phyloP scores from a whole-genome alignment of 2,113 vertebrate species.

The Colinus virginianus region DNA sequence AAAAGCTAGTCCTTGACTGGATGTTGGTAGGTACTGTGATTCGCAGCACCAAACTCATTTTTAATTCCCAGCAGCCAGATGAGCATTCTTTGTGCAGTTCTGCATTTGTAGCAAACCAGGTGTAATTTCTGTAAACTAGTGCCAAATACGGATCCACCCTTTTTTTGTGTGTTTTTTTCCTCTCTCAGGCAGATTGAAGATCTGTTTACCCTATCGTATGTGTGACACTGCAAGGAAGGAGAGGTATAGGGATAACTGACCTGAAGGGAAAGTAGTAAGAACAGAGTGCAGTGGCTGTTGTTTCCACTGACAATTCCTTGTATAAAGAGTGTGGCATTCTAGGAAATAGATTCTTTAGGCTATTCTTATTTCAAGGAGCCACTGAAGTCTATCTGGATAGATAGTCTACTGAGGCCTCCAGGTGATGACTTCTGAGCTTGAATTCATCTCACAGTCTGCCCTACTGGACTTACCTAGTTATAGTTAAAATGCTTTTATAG shows the following conservation, averaged over 20 bases:
- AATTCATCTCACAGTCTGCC: not conserved
- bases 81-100: not conserved
- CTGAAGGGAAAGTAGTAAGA: not conserved
- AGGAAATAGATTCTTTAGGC: not conserved
- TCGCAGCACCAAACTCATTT: not conserved
- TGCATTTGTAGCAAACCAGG: not conserved
- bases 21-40: not conserved
- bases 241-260: not conserved
- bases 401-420: not conserved
- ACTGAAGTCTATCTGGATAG: not conserved
- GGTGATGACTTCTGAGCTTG: not conserved
- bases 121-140: not conserved
- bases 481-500: not conserved
- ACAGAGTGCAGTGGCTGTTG: not conserved
- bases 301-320: not conserved
- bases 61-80: not conserved
- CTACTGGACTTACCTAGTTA: not conserved
- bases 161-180: not conserved
- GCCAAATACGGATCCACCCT: not conserved
- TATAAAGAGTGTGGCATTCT: not conserved
- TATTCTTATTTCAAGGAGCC: not conserved
- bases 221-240: not conserved
- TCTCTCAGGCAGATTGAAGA: not conserved
- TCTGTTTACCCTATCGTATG: not conserved
- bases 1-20: not conserved